Base-by-base conservation (phyloP, 2,797 vertebrate species). In the Sparus aurata region DNA sequence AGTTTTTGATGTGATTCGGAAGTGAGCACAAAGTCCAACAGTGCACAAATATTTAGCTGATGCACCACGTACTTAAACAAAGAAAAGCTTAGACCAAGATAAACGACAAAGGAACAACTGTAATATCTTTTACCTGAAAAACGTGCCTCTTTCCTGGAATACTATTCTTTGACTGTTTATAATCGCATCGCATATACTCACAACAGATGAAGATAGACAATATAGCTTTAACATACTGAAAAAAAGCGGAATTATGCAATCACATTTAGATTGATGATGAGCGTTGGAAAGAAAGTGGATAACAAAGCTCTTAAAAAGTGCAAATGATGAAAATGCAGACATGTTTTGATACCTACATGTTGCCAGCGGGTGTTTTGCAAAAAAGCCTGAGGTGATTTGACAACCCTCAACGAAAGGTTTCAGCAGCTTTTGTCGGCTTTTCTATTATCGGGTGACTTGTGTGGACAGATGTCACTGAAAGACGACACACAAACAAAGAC, bases 381-480 rank as follows among this genome's bases (percentile, higher is more conserved):
- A 38, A 38, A 38, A 11, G 38, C 38, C 38, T 38, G 6, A 25
- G 20, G 0, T 18, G 17, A 60, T 16, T 25, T 17, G 20, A 13
- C n/a, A 47, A n/a, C 34, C 34, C 43, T 20, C 3, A 17, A 17
- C 22, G 2, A n/a, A 58, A 49, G 7, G 0, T 65, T 47, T 47
- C 46, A 69, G 45, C 46, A 65, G 54, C 23, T 66, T 25, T 82
- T 45, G 69, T 80, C n/a, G 25, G 20, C 43, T 47, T 54, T 1
- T 6, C 58, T 12, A 10, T 20, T 30, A 22, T 43, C 2, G 8
- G 7, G 16, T 71, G 60, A 59, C 52, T 12, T 34, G 68, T 59
- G 65, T 38, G 38, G 30, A 73, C 46, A 58, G 55, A 61, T 53
- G 10, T 1, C 1, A 45, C 12, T 25, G 12, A 49, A 17, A 72